Base-by-base conservation (phyloP, 1,140 invertebrate genomes). In the Drosophila nikananu region DNA sequence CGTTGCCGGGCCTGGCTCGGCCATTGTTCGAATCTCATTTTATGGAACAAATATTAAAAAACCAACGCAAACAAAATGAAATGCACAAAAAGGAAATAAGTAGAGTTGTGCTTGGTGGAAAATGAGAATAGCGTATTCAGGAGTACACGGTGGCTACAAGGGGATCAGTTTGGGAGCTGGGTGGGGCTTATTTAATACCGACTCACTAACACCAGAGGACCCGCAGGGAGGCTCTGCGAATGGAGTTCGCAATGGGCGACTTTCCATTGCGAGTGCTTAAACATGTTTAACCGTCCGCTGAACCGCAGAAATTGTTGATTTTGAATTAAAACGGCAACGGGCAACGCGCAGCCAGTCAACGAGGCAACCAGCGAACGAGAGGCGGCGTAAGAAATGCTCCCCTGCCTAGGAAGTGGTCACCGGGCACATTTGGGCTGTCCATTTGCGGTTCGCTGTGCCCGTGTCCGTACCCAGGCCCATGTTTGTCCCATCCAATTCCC, bases 301-400 rank as follows among this genome's bases (percentile, higher is more conserved):
- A 89, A 89, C 84, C 86, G 84, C 84, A 86, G 49, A 89, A 89
- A 89, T 81, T 86, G 84, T 89, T 90, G 84, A 90, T 89, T 90
- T 89, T 89, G 84, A 90, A 89, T 89, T 89, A 89, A 89, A 89
- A 90, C 77, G 68, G 52, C 52, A 37, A 37, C 52, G 52, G 19
- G 51, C 51, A 54, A 35, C 30, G 30, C 19, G 35, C 52, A 55
- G 32, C 52, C 32, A 55, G 68, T 61, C 73, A 57, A 32, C 51
- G 60, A 39, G 42, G 55, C 42, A 35, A 42, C 52, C 19, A n/a
- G 32, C 19, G 21, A 25, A 55, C 46, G 48, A 48, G 49, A 55
- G 59, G 49, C 71, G 55, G 58, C 71, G 48, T 83, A 87, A 87
- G 83, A 87, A 87, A 89, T 72, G 68, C 13, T 32, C 30, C n/a